Evolutionary conservation across 2,888 invertebrate genomes (phyloP).

Genomic region (Salpingus planirostris): DNA sequence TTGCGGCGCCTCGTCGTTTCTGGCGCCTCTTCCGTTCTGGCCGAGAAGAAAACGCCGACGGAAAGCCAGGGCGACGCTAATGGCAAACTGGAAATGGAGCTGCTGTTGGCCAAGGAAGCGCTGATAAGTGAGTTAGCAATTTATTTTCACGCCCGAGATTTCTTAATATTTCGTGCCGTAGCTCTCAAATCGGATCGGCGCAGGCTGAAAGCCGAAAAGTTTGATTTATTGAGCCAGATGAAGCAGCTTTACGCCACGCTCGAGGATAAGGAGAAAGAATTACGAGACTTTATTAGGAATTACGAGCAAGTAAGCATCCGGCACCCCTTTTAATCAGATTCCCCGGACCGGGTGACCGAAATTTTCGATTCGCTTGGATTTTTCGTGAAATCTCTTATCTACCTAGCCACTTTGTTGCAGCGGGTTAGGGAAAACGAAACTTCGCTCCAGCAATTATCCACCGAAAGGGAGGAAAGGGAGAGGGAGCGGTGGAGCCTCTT

Average conservation of each 20-base stretch:
- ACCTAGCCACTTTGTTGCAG: conserved; percentile 42
- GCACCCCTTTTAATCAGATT: too few relatives aligned
- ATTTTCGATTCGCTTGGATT: too few relatives aligned
- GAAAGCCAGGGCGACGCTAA: conserved; percentile 38
- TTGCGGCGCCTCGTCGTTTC: conserved; percentile 58
- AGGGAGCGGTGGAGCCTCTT: conserved; percentile 82
- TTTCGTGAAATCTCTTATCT: too few relatives aligned
- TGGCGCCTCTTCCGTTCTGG: conserved; percentile 52
- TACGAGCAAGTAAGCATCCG: conserved; percentile 74
- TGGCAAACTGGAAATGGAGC: conserved; percentile 51
- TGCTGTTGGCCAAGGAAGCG: conserved; percentile 72
- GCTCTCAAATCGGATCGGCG: conserved; percentile 85
- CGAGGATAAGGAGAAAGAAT: conserved; percentile 89
- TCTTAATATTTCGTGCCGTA: conserved; percentile 23
- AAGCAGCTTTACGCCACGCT: conserved; percentile 88
- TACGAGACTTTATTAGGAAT: conserved; percentile 88
- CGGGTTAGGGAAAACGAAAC: conserved; percentile 74
- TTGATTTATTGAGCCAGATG: conserved; percentile 88
- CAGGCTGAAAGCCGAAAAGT: conserved; percentile 85
- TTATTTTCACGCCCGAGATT: not conserved
- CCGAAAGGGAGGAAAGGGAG: conserved; percentile 66
- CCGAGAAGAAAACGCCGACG: conserved; percentile 38
- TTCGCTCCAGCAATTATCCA: conserved; percentile 50
- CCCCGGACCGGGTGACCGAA: too few relatives aligned
- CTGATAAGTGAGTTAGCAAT: conserved; percentile 41